Base-by-base conservation (phyloP, 2,888 invertebrate genomes). In the Phanerotoma sp. region DNA sequence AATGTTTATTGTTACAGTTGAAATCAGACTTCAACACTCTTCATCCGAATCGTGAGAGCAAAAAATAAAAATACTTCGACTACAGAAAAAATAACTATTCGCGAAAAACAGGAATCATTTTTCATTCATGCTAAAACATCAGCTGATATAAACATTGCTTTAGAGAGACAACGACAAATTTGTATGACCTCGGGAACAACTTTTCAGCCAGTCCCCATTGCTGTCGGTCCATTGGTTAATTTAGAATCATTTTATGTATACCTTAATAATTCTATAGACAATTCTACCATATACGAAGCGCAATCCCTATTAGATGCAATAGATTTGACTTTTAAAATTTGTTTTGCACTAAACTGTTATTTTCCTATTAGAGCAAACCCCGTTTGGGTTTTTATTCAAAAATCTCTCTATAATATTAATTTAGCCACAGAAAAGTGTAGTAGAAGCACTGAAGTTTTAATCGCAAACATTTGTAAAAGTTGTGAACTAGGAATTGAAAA, bases 171-270 rank as follows among this genome's bases (percentile, higher is more conserved):
- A 4, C 18, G 44, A 22, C 42, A 51, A 18, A 5, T 44, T 25
- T 28, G 41, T 15, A 16, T 28, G 7, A 30, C 22, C 21, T 20
- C 37, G 1, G 37, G 9, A 25, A 25, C 25, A 25, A 25, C 55
- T 11, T n/a, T 51, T 6, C 56, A 56, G 20, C 47, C 56, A 2
- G 30, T 47, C 11, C 47, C 51, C 1, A 41, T 56, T n/a, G 4
- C 51, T 10, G 56, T 56, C 11, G 51, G 56, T 25, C 51, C 56
- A 10, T 15, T 56, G 15, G 32, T 13, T 6, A 47, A 51, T 25
- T 21, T 41, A 9, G 42, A 51, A 35, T 11, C 47, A 18, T 21
- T 46, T 13, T 51, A 51, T 22, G 49, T 51, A 5, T 46, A 47
- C 16, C 18, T 51, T 6, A 46, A 56, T 32, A 33, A 56, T 20